Evolutionary conservation across 1,140 invertebrate species (phyloP), one percentile per base, ranked within the genome.

Genomic region (Aricia agestis): DNA sequence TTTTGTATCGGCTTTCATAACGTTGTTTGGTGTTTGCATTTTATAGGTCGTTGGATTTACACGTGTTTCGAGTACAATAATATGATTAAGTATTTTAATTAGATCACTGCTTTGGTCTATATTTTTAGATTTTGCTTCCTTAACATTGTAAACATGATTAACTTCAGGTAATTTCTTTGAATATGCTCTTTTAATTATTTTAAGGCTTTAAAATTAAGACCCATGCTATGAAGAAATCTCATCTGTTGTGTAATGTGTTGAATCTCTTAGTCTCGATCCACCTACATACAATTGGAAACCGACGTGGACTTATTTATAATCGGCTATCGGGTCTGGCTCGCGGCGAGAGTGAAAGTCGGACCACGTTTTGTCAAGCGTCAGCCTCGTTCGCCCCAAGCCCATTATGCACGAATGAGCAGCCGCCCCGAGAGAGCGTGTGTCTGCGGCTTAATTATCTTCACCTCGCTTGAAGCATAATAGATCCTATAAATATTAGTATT

Each of bases 371-470:
- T 89, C 86, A 91, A 87, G 84, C 84, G 80, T 86, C 86, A 84
- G 85, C 78, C 82, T 81, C 81, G 78, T 86, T 86, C 79, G 86
- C 87, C 80, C 86, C 80, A 81, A 87, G 87, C 83, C 85, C 86
- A 91, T 91, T 91, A 91, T 91, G 89, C 87, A 90, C 87, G 87
- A 90, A 90, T 91, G 89, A 91, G 79, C 87, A 88, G 80, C 83
- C 89, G 86, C 86, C 87, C 87, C 86, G 85, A 89, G 87, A 91
- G 87, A 90, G 82, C 87, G 83, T 85, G 81, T 91, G 82, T 85
- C 87, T 80, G 82, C 72, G 79, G 79, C 77, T 82, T 89, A 91
- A 91, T 91, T 91, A 90, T 88, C 76, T 80, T 67, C 6, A 66
- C 71, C 6, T 70, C 58, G 45, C 32, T 31, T 61, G 67, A 77